phyloP scores from a whole-genome alignment of 2,797 vertebrate genomes.

The Notolepis coatsorum region DNA sequence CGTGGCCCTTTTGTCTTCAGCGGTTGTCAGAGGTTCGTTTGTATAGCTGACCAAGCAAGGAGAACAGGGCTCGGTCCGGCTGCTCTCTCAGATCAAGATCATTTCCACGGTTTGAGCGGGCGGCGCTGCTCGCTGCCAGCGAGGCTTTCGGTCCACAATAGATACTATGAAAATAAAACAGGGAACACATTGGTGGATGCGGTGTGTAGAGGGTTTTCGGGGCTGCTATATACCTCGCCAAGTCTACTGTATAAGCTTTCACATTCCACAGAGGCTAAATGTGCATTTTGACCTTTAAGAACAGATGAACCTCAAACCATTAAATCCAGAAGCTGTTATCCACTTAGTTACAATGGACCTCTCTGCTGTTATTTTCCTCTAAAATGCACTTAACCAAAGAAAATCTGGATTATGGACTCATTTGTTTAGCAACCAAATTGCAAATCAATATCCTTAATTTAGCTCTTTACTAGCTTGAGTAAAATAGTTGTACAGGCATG shows the following conservation, averaged over 20 bases:
- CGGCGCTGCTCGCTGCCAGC: neutral
- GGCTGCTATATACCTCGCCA: conserved; percentile 26
- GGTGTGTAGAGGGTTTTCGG: conserved; percentile 18
- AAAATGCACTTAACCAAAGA: too few relatives aligned
- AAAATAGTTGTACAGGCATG: neutral
- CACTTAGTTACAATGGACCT: conserved; percentile 3
- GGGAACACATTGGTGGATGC: conserved; percentile 32
- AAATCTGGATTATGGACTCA: neutral
- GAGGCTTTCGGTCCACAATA: conserved; percentile 19
- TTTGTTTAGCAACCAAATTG: conserved; percentile 72
- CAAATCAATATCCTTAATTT: neutral
- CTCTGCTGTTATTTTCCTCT: too few relatives aligned
- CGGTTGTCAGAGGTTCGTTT: conserved; percentile 40
- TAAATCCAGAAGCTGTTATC: neutral
- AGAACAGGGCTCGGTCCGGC: conserved; percentile 4
- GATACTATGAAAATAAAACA: conserved; percentile 10
- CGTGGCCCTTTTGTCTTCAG: conserved; percentile 17
- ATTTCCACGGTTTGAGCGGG: conserved; percentile 37
- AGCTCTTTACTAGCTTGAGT: neutral
- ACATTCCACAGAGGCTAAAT: conserved; percentile 50
- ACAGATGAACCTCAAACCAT: conserved; percentile 1
- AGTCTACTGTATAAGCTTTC: conserved; percentile 39
- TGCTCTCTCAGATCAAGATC: conserved; percentile 58
- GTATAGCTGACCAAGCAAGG: conserved; percentile 24
- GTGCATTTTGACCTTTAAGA: conserved; percentile 8